A percentile compares a stretch with the other conserved stretches of the same genome.
These are phyloP conservation scores for Steinernema carpocapsae DNA, from an alignment of 2,888 invertebrate genomes.

Conservation along the genomic window DNA sequence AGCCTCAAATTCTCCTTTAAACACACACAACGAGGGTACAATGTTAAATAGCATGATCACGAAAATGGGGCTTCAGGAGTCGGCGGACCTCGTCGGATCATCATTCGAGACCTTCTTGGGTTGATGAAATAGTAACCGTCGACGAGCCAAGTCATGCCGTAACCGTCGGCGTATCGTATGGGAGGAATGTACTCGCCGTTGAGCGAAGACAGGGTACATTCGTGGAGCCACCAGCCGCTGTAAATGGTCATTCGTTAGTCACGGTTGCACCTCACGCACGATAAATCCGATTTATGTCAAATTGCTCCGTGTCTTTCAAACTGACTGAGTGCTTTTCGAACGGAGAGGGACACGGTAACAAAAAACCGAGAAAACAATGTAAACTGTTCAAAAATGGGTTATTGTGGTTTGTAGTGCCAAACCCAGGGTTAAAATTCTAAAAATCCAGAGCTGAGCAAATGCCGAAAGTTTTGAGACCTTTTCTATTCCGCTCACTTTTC, in stretches of 20 bases:
- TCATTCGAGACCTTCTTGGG: constrained; percentile 53
- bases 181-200: constrained; percentile 60
- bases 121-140: constrained; percentile 53
- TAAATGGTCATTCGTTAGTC: constrained; percentile 27
- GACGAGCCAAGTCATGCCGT: constrained; percentile 58
- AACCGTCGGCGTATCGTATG: constrained; percentile 53
- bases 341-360: no score
- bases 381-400: no score
- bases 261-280: neutral
- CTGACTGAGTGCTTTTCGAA: no score
- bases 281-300: no score
- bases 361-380: no score
- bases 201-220: constrained; percentile 56
- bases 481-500: no score
- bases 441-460: no score
- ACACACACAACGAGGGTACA: neutral
- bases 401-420: no score
- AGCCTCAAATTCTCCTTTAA: neutral
- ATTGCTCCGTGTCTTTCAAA: no score
- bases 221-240: constrained; percentile 65
- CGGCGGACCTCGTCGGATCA: constrained; percentile 38
- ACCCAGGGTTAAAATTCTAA: no score
- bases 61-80: neutral
- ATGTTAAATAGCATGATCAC: no score
- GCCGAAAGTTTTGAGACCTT: no score